Evolutionary conservation across 2,888 invertebrate genomes (phyloP), one percentile per base, ranked within the genome.

Genomic region (Chaetogeoica ovagalla): DNA sequence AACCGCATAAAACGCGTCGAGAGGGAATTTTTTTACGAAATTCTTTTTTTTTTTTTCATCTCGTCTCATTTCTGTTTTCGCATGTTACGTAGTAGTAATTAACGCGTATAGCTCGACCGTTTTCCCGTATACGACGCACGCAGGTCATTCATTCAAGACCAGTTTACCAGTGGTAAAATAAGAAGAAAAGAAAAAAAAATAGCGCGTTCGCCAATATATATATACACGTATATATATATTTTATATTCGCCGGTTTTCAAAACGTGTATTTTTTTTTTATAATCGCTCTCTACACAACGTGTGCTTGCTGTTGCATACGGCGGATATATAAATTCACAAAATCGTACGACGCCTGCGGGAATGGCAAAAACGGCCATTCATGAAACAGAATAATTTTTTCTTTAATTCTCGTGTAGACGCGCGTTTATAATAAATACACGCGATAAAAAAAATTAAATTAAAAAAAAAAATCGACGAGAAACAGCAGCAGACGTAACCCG

Each of bases 61-160:
- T 55, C 65, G 30, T 55, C 5, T 74, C 19, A 39, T 55, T 6
- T 39, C 19, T 48, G 11, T 48, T 62, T 17, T 66, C 1, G 15
- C 21, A 59, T 59, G 15, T 48, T 48, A 48, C 15, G 15, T 48
- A 30, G 3, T 48, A 48, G 9, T 43, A 43, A 43, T 30, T 30
- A 3, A 7, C 43, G 43, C 43, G 43, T 19, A 55, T 19, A 52
- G 68, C n/a, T 37, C n/a, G n/a, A 57, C 8, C 2, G 59, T 17
- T 59, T n/a, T n/a, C 37, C 69, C 17, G 37, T 43, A n/a, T 9
- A 7, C 23, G 11, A 13, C 52, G 39, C 65, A 19, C 17, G 8
- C 55, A 21, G 73, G 63, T 65, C 37, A 55, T 75, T 75, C 75
- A 75, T 74, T 75, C 75, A 66, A 66, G 66, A 75, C 75, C 75